A percentile compares a stretch with the other conserved stretches of the same genome.
These are phyloP conservation scores for Maconellicoccus hirsutus DNA, from an alignment of 1,140 invertebrate species.

Conservation along the genomic window DNA sequence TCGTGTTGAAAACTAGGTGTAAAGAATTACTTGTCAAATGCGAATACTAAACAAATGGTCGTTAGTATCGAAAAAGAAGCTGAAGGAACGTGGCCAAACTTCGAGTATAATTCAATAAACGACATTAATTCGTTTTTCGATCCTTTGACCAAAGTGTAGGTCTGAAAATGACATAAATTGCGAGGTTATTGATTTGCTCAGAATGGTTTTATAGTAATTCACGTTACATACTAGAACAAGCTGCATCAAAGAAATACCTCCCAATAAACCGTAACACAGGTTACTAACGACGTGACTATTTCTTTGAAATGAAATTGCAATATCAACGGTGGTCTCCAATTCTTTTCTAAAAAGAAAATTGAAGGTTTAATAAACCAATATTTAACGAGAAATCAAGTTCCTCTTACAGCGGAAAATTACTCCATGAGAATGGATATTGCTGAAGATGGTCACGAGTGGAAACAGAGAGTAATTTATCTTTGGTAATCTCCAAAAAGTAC, in stretches of 20 bases:
- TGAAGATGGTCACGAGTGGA: neutral
- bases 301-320: neutral
- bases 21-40: neutral
- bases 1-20: neutral
- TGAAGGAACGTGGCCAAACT: neutral
- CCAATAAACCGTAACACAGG: constrained; percentile 9
- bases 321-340: neutral
- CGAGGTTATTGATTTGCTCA: neutral
- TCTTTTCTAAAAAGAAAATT: neutral
- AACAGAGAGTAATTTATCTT: neutral
- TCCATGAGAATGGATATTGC: neutral
- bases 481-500: neutral
- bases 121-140: constrained; percentile 7
- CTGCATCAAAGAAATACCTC: constrained; percentile 11
- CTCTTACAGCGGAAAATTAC: neutral
- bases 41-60: constrained; percentile 4
- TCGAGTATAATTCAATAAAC: constrained; percentile 15
- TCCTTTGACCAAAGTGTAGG: constrained; percentile 15
- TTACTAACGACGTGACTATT: constrained; percentile 5
- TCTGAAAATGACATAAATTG: neutral
- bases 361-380: neutral
- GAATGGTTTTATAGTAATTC: neutral
- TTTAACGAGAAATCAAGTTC: neutral
- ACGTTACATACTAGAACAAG: neutral
- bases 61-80: constrained; percentile 1